These are phyloP conservation scores for Nomada lathburiana DNA, from an alignment of 2,888 invertebrate genomes.

Conservation along the genomic window DNA sequence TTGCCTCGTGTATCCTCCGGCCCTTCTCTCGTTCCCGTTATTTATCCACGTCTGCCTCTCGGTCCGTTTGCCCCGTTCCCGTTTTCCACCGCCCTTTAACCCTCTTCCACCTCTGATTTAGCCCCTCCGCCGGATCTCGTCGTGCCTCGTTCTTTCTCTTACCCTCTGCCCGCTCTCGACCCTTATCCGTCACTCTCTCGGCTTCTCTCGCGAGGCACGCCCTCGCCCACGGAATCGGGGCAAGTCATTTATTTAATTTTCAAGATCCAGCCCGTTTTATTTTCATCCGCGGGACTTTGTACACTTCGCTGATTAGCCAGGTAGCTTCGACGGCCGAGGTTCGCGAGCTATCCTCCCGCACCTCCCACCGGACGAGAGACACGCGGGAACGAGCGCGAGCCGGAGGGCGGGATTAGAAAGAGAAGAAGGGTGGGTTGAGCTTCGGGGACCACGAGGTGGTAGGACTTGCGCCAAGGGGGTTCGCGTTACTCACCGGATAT, in stretches of 20 bases:
- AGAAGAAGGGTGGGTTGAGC: conserved; percentile 62
- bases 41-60: conserved; percentile 51
- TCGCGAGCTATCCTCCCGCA: conserved; percentile 53
- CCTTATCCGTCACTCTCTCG: background rate
- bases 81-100: background rate
- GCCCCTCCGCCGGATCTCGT: background rate
- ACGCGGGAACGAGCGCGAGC: conserved; percentile 39
- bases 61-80: conserved; percentile 11
- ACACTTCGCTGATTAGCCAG: conserved; percentile 80
- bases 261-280: conserved; percentile 73
- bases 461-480: conserved; percentile 67
- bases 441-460: conserved; percentile 67
- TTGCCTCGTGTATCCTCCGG: conserved; percentile 37
- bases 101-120: background rate
- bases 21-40: conserved; percentile 36
- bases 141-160: background rate
- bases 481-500: conserved; percentile 77
- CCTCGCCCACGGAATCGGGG: conserved; percentile 63
- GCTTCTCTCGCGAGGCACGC: conserved; percentile 15
- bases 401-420: conserved; percentile 50
- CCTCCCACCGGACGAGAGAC: conserved; percentile 49
- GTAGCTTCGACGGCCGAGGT: conserved; percentile 47
- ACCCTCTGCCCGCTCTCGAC: background rate
- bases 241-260: conserved; percentile 80
- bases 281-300: conserved; percentile 76